Conservation (phyloP, 2,113 vertebrate genomes). For the Anolis sagrei region DNA sequence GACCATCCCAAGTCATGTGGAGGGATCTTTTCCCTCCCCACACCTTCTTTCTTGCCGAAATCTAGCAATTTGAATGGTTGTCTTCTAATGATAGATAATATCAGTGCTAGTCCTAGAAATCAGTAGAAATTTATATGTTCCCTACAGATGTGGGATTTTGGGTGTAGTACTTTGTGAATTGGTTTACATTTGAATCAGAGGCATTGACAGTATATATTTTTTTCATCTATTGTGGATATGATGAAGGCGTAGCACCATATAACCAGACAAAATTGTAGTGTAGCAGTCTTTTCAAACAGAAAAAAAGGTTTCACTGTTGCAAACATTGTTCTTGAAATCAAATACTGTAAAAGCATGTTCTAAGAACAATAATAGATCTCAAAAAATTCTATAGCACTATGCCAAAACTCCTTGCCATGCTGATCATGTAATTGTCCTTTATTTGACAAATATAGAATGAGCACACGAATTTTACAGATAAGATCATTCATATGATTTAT, state of each 20-base stretch:
- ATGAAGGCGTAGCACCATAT: not conserved
- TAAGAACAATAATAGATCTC: no score
- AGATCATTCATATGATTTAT: no score
- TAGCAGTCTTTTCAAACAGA: not conserved
- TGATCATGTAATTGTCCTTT: not conserved
- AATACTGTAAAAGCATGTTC: not conserved
- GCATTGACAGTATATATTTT: slow-evolving; percentile 33
- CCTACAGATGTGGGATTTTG: not conserved
- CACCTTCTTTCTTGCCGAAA: slow-evolving; percentile 23
- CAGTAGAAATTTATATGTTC: not conserved
- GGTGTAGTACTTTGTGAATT: slow-evolving; percentile 24
- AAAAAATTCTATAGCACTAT: not conserved
- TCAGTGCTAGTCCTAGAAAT: slow-evolving; percentile 42
- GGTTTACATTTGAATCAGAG: slow-evolving; percentile 32
- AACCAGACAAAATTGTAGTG: not conserved
- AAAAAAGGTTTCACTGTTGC: not conserved
- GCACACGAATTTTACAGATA: not conserved
- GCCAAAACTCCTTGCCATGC: not conserved
- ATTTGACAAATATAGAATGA: not conserved
- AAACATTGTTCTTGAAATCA: slow-evolving; percentile 11
- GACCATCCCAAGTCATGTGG: slow-evolving; percentile 56
- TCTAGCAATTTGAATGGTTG: slow-evolving; percentile 58
- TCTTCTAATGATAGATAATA: slow-evolving; percentile 54
- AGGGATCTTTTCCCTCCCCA: not conserved
- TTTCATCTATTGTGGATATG: slow-evolving; percentile 10